Evolutionary conservation across 2,113 vertebrate species (phyloP).

Genomic region (Neogobius melanostomus): DNA sequence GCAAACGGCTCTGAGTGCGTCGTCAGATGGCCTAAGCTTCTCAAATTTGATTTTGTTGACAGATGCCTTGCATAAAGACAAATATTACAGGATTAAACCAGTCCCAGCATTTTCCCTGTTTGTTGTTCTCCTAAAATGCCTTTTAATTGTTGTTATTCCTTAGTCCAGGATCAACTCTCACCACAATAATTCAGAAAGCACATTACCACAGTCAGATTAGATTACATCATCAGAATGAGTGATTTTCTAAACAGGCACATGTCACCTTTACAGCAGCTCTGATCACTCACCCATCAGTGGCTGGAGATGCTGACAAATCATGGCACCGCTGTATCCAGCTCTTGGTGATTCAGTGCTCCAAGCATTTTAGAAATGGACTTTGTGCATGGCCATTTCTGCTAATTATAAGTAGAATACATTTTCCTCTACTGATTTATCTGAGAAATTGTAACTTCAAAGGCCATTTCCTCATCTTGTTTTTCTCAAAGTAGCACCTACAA

Average conservation of each 20-base stretch:
- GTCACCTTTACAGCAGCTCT: conserved; percentile 21
- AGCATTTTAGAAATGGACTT: not conserved
- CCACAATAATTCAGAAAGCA: conserved; percentile 53
- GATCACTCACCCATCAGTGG: not conserved
- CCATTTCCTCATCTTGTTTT: too few species aligned
- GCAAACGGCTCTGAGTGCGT: not conserved
- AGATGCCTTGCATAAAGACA: conserved; percentile 7
- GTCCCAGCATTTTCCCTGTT: conserved; percentile 4
- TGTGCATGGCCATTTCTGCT: not conserved
- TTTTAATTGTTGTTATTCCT: conserved; percentile 25
- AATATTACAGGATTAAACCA: conserved; percentile 1
- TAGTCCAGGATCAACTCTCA: conserved; percentile 21
- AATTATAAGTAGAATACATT: not conserved
- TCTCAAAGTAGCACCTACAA: too few species aligned
- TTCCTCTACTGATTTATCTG: too few species aligned
- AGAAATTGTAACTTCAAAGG: too few species aligned
- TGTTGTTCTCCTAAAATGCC: not conserved
- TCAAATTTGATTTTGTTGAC: conserved; percentile 8
- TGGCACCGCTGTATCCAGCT: not conserved
- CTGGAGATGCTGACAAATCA: not conserved
- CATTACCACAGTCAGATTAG: conserved; percentile 61
- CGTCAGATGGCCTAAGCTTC: not conserved
- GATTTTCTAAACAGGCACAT: conserved; percentile 36
- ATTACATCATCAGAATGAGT: conserved; percentile 58
- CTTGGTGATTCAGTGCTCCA: not conserved